phyloP scores from a whole-genome alignment of 2,113 vertebrate genomes.

The Odontesthes bonariensis region DNA sequence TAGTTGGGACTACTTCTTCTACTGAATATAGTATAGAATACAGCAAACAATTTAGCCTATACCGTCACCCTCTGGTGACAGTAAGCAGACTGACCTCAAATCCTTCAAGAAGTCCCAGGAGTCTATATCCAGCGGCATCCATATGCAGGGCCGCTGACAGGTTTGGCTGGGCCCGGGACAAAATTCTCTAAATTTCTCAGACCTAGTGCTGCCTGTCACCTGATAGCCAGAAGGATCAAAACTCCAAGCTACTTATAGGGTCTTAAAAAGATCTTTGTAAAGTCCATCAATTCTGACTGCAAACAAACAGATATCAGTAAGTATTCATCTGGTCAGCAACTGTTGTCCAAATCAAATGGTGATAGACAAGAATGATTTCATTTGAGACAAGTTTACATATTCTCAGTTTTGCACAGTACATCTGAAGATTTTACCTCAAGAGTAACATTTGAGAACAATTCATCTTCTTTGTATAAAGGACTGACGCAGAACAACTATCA shows the following conservation, averaged over 20 bases:
- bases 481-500: slow-evolving; percentile 10
- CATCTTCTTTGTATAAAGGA: background rate
- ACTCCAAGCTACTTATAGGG: slow-evolving; percentile 1
- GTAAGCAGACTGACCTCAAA: too few relatives aligned
- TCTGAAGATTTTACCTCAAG: background rate
- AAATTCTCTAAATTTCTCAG: slow-evolving; percentile 90
- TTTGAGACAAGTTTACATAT: background rate
- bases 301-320: slow-evolving; percentile 4
- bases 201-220: slow-evolving; percentile 86
- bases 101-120: slow-evolving; percentile 81
- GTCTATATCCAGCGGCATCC: slow-evolving; percentile 80
- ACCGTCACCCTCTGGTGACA: too few relatives aligned
- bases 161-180: slow-evolving; percentile 85
- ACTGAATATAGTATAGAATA: too few relatives aligned
- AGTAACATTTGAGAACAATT: background rate
- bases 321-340: slow-evolving; percentile 12
- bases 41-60: too few relatives aligned
- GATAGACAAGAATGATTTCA: background rate
- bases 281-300: background rate
- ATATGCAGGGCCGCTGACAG: slow-evolving; percentile 78
- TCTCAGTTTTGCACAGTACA: background rate
- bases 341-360: slow-evolving; percentile 6
- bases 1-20: too few relatives aligned
- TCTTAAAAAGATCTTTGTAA: background rate
- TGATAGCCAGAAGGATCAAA: slow-evolving; percentile 68